These are phyloP conservation scores for Sparus aurata DNA, from an alignment of 2,797 vertebrate species.

Conservation along the genomic window DNA sequence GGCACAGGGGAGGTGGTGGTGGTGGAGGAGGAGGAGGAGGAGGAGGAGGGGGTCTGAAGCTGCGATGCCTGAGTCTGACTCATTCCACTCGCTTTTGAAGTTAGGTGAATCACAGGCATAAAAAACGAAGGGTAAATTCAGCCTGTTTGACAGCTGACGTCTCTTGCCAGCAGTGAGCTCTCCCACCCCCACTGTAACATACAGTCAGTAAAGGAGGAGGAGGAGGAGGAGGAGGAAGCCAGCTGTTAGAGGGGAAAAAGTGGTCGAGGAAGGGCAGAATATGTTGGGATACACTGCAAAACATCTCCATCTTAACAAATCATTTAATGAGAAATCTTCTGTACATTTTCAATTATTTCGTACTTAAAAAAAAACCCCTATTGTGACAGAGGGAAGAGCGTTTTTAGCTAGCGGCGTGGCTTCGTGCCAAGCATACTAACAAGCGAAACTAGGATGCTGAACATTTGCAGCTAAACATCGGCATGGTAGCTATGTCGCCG, in stretches of 20 bases:
- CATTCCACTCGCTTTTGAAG: constrained; percentile 63
- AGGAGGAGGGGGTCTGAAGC: constrained; percentile 23
- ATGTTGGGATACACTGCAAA: constrained; percentile 54
- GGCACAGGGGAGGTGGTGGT: constrained; percentile 21
- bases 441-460: not conserved
- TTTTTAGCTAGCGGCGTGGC: not conserved
- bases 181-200: constrained; percentile 46
- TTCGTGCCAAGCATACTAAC: not conserved
- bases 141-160: constrained; percentile 60
- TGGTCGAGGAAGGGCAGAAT: constrained; percentile 54
- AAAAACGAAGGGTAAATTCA: constrained; percentile 62
- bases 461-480: not conserved
- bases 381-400: not conserved
- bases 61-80: constrained; percentile 61
- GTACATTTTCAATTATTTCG: not conserved
- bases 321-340: constrained; percentile 35
- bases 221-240: constrained; percentile 61
- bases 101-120: constrained; percentile 66
- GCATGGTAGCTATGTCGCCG: not conserved
- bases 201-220: constrained; percentile 53
- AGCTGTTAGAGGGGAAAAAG: constrained; percentile 71
- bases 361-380: not conserved
- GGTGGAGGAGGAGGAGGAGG: constrained; percentile 29
- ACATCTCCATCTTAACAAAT: constrained; percentile 53
- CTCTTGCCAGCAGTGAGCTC: constrained; percentile 64